Percentiles rank a stretch among this genome's conserved stretches.
Evolutionary conservation across 2,797 vertebrate species (phyloP).

Genomic region (Acanthurus tractus): DNA sequence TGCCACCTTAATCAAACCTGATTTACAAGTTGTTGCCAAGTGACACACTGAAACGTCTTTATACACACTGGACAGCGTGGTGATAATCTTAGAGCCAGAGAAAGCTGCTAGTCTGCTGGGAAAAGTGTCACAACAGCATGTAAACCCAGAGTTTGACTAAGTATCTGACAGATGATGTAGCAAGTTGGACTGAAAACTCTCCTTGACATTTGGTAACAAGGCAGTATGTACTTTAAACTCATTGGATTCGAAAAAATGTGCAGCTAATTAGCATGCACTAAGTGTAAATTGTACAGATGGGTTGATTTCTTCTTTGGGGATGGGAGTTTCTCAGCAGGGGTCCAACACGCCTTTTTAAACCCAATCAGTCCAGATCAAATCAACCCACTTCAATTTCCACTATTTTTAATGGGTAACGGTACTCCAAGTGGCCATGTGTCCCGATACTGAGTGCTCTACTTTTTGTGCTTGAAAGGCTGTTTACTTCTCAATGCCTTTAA

Average conservation of each 20-base stretch:
- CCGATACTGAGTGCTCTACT: background rate
- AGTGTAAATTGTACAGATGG: constrained; percentile 19
- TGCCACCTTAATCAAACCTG: background rate
- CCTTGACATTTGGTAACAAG: background rate
- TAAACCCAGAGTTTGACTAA: constrained; percentile 13
- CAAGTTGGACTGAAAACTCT: constrained; percentile 14
- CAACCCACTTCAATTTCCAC: constrained; percentile 1
- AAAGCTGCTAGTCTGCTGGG: background rate
- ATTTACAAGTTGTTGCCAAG: constrained; percentile 30
- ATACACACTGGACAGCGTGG: constrained; percentile 14
- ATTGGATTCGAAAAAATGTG: constrained; percentile 16
- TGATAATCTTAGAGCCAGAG: background rate
- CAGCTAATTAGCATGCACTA: constrained; percentile 23
- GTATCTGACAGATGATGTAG: constrained; percentile 9
- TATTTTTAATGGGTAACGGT: constrained; percentile 1
- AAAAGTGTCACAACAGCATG: constrained; percentile 7
- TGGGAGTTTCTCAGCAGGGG: constrained; percentile 15
- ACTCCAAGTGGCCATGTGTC: background rate
- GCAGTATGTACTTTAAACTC: constrained; percentile 10
- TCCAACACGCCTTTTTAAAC: constrained; percentile 20
- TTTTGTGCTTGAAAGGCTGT: constrained; percentile 1
- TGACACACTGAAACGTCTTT: constrained; percentile 7
- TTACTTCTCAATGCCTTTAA: background rate
- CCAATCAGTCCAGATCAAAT: constrained; percentile 21
- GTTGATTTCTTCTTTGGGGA: constrained; percentile 18